These are phyloP conservation scores for Achroia grisella DNA, from an alignment of 1,140 invertebrate species.

Conservation along the genomic window DNA sequence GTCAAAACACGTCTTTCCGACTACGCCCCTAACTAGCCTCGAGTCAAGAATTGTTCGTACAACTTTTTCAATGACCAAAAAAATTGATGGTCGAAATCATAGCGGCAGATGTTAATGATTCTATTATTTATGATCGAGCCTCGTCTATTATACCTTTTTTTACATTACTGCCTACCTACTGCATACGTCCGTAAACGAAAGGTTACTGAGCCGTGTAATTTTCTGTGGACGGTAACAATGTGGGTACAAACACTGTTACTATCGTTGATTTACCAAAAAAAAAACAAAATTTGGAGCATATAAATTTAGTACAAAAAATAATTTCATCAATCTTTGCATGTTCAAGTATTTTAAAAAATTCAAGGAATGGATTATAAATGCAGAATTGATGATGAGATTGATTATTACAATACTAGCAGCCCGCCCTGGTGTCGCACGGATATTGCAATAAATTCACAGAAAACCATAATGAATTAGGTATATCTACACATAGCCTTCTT, in stretches of 20 bases:
- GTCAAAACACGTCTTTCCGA: slow-evolving; percentile 49
- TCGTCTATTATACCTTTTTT: slow-evolving; percentile 44
- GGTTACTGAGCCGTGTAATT: slow-evolving; percentile 69
- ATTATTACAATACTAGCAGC: too few species aligned
- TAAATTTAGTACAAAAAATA: too few species aligned
- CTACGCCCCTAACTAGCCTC: slow-evolving; percentile 32
- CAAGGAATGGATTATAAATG: too few species aligned
- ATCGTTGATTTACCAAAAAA: background rate
- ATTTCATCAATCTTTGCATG: too few species aligned
- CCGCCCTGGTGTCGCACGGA: too few species aligned
- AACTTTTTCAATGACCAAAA: slow-evolving; percentile 40
- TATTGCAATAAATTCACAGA: too few species aligned
- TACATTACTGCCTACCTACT: slow-evolving; percentile 21
- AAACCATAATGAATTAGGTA: too few species aligned
- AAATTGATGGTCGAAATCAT: slow-evolving; percentile 62
- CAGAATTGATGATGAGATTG: too few species aligned
- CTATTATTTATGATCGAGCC: slow-evolving; percentile 61
- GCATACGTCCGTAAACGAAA: slow-evolving; percentile 24
- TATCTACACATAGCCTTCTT: too few species aligned
- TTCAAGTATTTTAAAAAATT: too few species aligned
- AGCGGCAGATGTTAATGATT: slow-evolving; percentile 68
- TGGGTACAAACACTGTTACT: slow-evolving; percentile 14
- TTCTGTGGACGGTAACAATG: slow-evolving; percentile 29
- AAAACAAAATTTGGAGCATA: too few species aligned
- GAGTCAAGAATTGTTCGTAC: slow-evolving; percentile 4